Evolutionary conservation across 2,113 vertebrate genomes (phyloP), one percentile per base, ranked within the genome.

Genomic region (Saccopteryx leptura): DNA sequence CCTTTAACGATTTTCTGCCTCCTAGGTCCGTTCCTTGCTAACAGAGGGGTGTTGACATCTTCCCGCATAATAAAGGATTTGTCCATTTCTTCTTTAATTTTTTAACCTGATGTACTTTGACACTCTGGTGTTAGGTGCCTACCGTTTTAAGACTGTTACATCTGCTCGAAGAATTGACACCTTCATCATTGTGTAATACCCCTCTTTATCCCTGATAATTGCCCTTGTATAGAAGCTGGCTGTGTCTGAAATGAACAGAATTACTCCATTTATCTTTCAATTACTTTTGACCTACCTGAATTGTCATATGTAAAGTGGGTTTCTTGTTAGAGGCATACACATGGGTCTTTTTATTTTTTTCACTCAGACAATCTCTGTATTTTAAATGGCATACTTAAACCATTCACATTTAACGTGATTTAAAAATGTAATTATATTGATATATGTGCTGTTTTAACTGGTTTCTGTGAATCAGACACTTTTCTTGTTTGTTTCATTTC

Each of bases 1-100:
- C 78, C 28, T 1, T 5, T 9, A 74, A 39, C 24, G 78, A 74
- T 78, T 88, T 95, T 71, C 96, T 78, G 94, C 90, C 95, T 65
- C 48, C 60, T 31, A 14, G 58, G 8, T 15, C 69, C 18, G 11
- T 69, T 93, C 28, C 0, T 1, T 8, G 39, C 69, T 24, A 63
- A 31, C 79, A 28, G 72, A 39, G 18, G 52, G 75, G 11, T 28
- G 33, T 1, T 4, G 48, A 31, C 1, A 26, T 31, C 52, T 68
- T 52, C 69, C 91, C 8, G 0, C 0, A 3, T 24, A 5, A 24
- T 4, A 5, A 39, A 31, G 74, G 66, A 18, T 52, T 72, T 61
- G 66, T 23, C 81, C 50, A 1, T 33, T 52, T 65, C 69, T 48
- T 48, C 76, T 61, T 87, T n/a, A 19, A n/a, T 48, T 8, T 8